These are phyloP conservation scores for Brachionus plicatilis DNA, from an alignment of 1,140 invertebrate species.

Conservation along the genomic window DNA sequence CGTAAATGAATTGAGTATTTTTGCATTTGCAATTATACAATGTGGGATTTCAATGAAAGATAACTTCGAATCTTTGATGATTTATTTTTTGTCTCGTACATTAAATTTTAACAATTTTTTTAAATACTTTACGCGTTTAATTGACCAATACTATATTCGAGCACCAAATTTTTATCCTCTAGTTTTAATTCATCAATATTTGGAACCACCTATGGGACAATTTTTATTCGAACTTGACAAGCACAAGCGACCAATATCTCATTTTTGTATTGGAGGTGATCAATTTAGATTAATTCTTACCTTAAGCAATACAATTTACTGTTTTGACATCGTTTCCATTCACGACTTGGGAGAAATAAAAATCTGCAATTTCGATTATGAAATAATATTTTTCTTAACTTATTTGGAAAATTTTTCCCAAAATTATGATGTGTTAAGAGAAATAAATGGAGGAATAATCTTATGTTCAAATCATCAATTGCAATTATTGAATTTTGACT, in stretches of 20 bases:
- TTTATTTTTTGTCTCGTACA: constrained; percentile 47
- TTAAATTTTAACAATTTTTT: constrained; percentile 48
- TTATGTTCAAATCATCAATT: neutral
- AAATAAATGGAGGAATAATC: neutral
- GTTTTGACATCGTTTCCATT: neutral
- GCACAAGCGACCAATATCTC: neutral
- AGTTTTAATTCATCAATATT: constrained; percentile 50
- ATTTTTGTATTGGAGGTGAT: neutral
- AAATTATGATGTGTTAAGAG: neutral
- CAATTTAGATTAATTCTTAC: neutral
- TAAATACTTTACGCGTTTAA: constrained; percentile 47
- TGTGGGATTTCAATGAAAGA: neutral
- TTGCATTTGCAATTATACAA: neutral
- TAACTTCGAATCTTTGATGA: constrained; percentile 40
- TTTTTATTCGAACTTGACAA: constrained; percentile 18
- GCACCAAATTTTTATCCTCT: constrained; percentile 48
- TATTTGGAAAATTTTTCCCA: neutral
- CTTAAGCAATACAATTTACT: neutral
- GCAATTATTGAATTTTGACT: neutral
- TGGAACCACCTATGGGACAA: constrained; percentile 40
- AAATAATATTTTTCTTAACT: neutral
- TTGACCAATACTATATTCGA: constrained; percentile 48
- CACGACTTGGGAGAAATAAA: neutral
- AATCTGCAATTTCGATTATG: neutral
- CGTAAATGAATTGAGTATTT: neutral